These are phyloP conservation scores for Platycnemis pennipes DNA, from an alignment of 2,888 invertebrate genomes.

Conservation along the genomic window DNA sequence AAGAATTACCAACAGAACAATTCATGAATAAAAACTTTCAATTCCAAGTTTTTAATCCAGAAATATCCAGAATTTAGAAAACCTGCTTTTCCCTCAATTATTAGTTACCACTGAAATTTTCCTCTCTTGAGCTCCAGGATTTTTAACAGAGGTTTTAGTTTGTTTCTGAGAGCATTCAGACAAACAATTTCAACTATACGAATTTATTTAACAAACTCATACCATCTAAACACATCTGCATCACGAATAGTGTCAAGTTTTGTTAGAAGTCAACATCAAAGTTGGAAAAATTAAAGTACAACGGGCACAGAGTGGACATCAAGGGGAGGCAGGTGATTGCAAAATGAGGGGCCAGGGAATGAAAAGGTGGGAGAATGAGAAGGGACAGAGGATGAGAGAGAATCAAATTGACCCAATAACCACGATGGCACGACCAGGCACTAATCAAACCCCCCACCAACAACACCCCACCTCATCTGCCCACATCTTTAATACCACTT, in stretches of 20 bases:
- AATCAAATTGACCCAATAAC: background rate
- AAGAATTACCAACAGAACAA: constrained; percentile 62
- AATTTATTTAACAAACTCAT: constrained; percentile 66
- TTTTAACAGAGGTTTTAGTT: constrained; percentile 45
- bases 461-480: background rate
- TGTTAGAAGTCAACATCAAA: constrained; percentile 62
- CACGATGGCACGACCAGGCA: constrained; percentile 50
- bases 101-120: constrained; percentile 4
- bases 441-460: constrained; percentile 23
- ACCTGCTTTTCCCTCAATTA: background rate
- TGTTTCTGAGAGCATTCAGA: constrained; percentile 43
- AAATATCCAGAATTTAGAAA: constrained; percentile 10
- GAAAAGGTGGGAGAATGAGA: background rate
- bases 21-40: constrained; percentile 49
- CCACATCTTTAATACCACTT: background rate
- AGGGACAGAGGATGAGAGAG: background rate
- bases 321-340: constrained; percentile 33
- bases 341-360: background rate
- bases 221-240: constrained; percentile 66
- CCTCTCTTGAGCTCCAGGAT: constrained; percentile 4
- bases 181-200: constrained; percentile 67
- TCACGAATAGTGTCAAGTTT: constrained; percentile 63
- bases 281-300: constrained; percentile 56
- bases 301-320: constrained; percentile 60
- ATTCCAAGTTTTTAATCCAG: constrained; percentile 48